A percentile compares a stretch with the other conserved stretches of the same genome.
These are phyloP conservation scores for Malthinus seriepunctatus DNA, from an alignment of 2,888 invertebrate species.

Conservation along the genomic window DNA sequence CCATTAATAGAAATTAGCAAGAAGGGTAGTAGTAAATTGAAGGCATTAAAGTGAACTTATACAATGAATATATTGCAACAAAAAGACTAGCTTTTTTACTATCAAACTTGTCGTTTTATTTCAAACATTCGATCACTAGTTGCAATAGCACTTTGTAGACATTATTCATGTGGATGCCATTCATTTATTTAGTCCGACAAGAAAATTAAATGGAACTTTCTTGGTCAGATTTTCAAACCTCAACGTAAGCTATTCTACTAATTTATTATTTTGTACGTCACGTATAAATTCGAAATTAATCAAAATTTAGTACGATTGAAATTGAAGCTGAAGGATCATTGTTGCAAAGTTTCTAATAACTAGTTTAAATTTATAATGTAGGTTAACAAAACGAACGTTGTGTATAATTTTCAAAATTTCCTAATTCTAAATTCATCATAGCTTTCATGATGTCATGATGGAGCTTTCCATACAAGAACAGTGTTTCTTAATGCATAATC, in stretches of 20 bases:
- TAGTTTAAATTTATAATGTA: too few species aligned
- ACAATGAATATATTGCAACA: neutral
- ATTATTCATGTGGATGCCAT: conserved; percentile 14
- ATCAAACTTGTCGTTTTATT: neutral
- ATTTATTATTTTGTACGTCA: neutral
- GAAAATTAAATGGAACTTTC: conserved; percentile 13
- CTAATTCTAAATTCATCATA: too few species aligned
- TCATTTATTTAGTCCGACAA: conserved; percentile 12
- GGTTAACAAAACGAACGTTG: too few species aligned
- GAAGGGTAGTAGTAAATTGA: conserved; percentile 4
- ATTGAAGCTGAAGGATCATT: too few species aligned
- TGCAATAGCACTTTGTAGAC: conserved; percentile 7
- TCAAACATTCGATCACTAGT: conserved; percentile 6
- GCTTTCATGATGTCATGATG: too few species aligned
- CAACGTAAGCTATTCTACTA: neutral
- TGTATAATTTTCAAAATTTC: too few species aligned
- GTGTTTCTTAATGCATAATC: too few species aligned
- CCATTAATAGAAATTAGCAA: conserved; percentile 4
- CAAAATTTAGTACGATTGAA: neutral
- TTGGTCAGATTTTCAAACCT: neutral
- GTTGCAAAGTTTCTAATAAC: too few species aligned
- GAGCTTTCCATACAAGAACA: too few species aligned
- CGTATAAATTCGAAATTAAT: neutral
- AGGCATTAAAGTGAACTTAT: conserved; percentile 8
- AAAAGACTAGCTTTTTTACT: neutral